Evolutionary conservation across 1,140 invertebrate species (phyloP).

Genomic region (Aporrectodea caliginosa): DNA sequence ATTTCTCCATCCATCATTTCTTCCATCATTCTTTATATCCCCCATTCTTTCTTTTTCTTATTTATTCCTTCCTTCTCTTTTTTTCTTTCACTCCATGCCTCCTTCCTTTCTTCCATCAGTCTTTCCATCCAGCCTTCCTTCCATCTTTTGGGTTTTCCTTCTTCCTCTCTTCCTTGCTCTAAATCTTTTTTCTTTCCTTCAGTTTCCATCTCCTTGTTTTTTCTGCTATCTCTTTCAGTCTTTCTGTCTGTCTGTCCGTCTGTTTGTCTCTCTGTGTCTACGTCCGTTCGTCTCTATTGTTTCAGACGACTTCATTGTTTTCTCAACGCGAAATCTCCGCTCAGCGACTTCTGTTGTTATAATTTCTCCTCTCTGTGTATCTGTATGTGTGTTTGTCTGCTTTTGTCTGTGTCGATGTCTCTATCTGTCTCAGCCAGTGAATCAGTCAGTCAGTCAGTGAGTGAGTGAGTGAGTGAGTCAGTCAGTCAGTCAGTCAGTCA

Average conservation of each 20-base stretch:
- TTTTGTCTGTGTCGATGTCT: too few relatives aligned
- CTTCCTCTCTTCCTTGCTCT: not conserved
- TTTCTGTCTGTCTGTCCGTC: not conserved
- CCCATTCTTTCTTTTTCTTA: not conserved
- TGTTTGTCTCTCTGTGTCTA: not conserved
- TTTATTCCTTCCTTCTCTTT: not conserved
- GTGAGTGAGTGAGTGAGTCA: too few relatives aligned
- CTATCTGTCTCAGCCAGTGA: too few relatives aligned
- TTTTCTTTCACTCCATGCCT: not conserved
- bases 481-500: too few relatives aligned
- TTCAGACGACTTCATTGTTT: not conserved
- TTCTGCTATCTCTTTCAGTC: too few relatives aligned
- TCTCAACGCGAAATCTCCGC: too few relatives aligned
- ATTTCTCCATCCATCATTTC: not conserved
- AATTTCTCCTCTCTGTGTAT: too few relatives aligned
- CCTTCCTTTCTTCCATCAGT: not conserved
- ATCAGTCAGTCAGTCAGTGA: too few relatives aligned
- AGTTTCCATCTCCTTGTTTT: not conserved
- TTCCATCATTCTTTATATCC: not conserved
- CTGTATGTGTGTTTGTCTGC: too few relatives aligned
- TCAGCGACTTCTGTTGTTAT: too few relatives aligned
- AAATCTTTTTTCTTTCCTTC: not conserved
- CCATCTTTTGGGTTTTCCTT: not conserved
- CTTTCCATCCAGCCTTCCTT: not conserved
- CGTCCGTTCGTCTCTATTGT: not conserved